Evolutionary conservation across 2,113 vertebrate species (phyloP).

Genomic region (Falco punctatus): DNA sequence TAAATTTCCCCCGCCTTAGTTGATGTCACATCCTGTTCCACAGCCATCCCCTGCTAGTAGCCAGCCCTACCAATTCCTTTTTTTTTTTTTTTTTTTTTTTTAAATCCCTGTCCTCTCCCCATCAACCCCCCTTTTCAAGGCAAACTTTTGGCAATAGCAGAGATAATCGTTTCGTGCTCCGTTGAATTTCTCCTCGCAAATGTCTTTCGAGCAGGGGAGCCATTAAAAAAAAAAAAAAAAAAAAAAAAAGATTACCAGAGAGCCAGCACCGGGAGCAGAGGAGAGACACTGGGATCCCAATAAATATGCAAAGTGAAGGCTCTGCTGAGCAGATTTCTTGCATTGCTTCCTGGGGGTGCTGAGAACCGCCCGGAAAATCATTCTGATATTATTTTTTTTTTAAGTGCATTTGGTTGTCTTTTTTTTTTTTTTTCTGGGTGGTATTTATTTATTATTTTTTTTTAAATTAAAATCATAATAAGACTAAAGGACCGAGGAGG

Average conservation of each 20-base stretch:
- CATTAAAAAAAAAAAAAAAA: conserved; percentile 42
- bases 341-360: conserved; percentile 78
- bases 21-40: conserved; percentile 88
- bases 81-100: background rate
- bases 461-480: background rate
- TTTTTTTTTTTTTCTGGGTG: too few relatives aligned
- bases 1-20: conserved; percentile 83
- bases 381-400: background rate
- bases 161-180: conserved; percentile 66
- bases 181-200: conserved; percentile 59
- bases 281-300: conserved; percentile 73
- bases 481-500: conserved; percentile 36
- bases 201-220: conserved; percentile 63
- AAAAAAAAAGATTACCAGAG: conserved; percentile 40
- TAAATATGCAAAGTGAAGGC: conserved; percentile 86
- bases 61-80: conserved; percentile 74
- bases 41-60: conserved; percentile 68
- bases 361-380: conserved; percentile 60
- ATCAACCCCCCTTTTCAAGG: conserved; percentile 60
- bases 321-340: conserved; percentile 75
- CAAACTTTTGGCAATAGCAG: conserved; percentile 84
- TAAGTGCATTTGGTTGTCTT: background rate
- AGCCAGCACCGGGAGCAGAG: conserved; percentile 49
- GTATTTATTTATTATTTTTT: background rate
- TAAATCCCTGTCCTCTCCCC: conserved; percentile 36